A percentile compares a stretch with the other conserved stretches of the same genome.
Conservation (phyloP, 2,888 invertebrate species). For the Agriopis marginaria region DNA sequence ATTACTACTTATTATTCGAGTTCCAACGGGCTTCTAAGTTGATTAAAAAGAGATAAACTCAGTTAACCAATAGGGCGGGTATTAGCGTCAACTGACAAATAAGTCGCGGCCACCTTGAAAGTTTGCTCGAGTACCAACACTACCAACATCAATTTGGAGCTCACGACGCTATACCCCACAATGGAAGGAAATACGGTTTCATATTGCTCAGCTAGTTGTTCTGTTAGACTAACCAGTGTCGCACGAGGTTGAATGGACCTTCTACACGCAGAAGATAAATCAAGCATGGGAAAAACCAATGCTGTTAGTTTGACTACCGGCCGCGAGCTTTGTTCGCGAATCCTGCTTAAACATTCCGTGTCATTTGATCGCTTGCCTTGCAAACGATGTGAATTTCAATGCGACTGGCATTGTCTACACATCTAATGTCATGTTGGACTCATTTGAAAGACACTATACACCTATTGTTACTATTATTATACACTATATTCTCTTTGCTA, state of each 20-base stretch:
- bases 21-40: conserved; percentile 44
- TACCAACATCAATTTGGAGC: conserved; percentile 48
- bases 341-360: conserved; percentile 49
- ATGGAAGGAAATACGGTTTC: conserved; percentile 44
- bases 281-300: conserved; percentile 66
- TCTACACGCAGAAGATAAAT: conserved; percentile 63
- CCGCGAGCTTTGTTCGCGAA: conserved; percentile 55
- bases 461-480: too few species aligned
- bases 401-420: conserved; percentile 31
- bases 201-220: conserved; percentile 31
- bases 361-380: conserved; percentile 60
- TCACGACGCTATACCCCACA: conserved; percentile 34
- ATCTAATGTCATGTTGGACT: conserved; percentile 29
- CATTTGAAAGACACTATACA: conserved; percentile 4
- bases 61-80: conserved; percentile 43
- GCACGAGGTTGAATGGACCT: conserved; percentile 60
- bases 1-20: conserved; percentile 38
- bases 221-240: conserved; percentile 40
- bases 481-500: too few species aligned
- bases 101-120: conserved; percentile 52
- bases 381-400: conserved; percentile 48
- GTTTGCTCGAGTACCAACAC: conserved; percentile 48
- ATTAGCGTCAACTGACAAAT: conserved; percentile 48
- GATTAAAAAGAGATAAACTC: conserved; percentile 48
- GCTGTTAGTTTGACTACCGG: conserved; percentile 42